phyloP scores from a whole-genome alignment of 2,888 invertebrate species.

The Allygus modestus region DNA sequence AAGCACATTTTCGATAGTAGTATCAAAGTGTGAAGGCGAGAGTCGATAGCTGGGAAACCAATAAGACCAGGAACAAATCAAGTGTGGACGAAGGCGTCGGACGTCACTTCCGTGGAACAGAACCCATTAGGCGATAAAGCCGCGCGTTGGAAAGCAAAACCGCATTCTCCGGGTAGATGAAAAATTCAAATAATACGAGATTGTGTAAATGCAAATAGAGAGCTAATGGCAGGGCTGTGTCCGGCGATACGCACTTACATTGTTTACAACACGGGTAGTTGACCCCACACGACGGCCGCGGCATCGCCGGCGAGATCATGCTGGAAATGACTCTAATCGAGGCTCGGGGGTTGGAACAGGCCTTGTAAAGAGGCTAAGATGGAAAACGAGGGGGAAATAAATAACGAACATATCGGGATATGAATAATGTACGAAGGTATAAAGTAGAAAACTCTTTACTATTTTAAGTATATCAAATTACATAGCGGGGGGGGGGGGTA shows the following conservation, averaged over 20 bases:
- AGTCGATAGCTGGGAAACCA: constrained; percentile 25
- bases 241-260: constrained; percentile 52
- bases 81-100: not conserved
- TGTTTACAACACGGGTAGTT: constrained; percentile 46
- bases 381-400: too few species aligned
- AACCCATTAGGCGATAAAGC: constrained; percentile 42
- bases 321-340: too few species aligned
- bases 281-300: constrained; percentile 35
- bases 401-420: too few species aligned
- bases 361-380: too few species aligned
- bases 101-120: constrained; percentile 20
- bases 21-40: not conserved
- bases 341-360: too few species aligned
- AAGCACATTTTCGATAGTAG: constrained; percentile 6
- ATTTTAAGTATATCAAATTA: too few species aligned
- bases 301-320: not conserved
- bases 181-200: constrained; percentile 58
- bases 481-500: too few species aligned
- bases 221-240: constrained; percentile 47
- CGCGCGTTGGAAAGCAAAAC: constrained; percentile 34
- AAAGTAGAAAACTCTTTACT: too few species aligned
- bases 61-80: constrained; percentile 18
- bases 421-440: too few species aligned
- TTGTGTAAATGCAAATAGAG: constrained; percentile 59
- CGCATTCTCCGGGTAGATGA: constrained; percentile 41